Conservation (phyloP, 1,140 invertebrate species). For the Colletes gigas region DNA sequence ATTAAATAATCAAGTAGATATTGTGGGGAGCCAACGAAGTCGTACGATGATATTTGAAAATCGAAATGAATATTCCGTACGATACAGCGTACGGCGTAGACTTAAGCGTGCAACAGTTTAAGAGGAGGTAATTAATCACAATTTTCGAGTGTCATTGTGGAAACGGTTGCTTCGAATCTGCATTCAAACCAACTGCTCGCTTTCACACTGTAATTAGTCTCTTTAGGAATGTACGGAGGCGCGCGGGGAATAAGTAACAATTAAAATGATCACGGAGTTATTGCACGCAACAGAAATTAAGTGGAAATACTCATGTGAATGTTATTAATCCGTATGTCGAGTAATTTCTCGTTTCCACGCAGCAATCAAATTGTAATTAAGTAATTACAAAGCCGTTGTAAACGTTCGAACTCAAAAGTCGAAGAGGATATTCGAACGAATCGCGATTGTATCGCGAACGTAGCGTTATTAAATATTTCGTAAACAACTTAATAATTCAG, state of each 20-base stretch:
- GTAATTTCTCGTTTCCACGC: not conserved
- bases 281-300: not conserved
- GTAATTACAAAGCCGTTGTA: not conserved
- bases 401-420: not conserved
- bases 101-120: too few species aligned
- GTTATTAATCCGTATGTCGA: slow-evolving; percentile 1
- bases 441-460: not conserved
- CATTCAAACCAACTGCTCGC: not conserved
- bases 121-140: not conserved
- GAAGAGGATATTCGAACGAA: not conserved
- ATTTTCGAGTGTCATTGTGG: not conserved
- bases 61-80: not conserved
- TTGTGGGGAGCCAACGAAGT: not conserved
- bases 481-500: not conserved
- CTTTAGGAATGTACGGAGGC: not conserved
- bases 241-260: not conserved
- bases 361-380: not conserved
- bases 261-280: slow-evolving; percentile 14
- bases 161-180: not conserved
- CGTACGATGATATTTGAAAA: not conserved
- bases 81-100: not conserved
- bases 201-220: slow-evolving; percentile 6
- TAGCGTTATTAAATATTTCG: not conserved
- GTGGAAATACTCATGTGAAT: not conserved
- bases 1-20: not conserved